These are phyloP conservation scores for Ambastaia sidthimunki DNA, from an alignment of 2,797 vertebrate genomes.

Conservation along the genomic window DNA sequence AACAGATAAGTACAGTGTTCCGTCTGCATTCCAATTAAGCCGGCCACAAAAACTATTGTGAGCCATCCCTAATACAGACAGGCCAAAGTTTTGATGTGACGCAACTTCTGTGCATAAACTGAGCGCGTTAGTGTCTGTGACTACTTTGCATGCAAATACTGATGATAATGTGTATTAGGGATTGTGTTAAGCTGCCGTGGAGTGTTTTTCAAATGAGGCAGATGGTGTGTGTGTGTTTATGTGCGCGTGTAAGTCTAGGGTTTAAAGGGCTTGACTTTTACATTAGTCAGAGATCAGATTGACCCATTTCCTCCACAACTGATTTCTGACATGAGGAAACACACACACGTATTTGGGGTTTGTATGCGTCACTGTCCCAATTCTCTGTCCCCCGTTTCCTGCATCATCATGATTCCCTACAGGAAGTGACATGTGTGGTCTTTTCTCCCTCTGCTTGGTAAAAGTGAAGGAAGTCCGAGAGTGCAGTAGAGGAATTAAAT, in stretches of 20 bases:
- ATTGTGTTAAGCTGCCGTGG: conserved; percentile 44
- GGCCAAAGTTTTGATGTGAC: neutral
- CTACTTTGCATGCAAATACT: conserved; percentile 4
- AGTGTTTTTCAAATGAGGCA: conserved; percentile 48
- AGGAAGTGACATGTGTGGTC: conserved; percentile 55
- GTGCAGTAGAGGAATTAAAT: conserved; percentile 49
- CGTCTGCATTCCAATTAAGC: no score
- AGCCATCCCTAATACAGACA: neutral
- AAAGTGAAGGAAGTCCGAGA: conserved; percentile 43
- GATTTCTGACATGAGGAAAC: conserved; percentile 17
- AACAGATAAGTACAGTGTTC: no score
- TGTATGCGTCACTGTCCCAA: conserved; percentile 19
- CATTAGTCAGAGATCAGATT: conserved; percentile 51
- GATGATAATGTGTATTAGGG: conserved; percentile 38
- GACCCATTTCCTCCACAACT: conserved; percentile 47
- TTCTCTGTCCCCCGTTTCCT: conserved; percentile 26
- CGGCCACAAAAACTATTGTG: neutral
- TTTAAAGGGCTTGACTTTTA: conserved; percentile 42
- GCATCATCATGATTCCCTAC: conserved; percentile 41
- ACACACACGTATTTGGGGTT: conserved; percentile 21
- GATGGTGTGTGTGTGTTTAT: conserved; percentile 40
- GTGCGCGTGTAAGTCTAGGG: conserved; percentile 21
- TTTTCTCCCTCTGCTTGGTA: conserved; percentile 38
- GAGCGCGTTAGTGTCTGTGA: neutral
- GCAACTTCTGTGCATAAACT: conserved; percentile 3